Conservation (phyloP, 2,888 invertebrate genomes). For the Folsomia candida region DNA sequence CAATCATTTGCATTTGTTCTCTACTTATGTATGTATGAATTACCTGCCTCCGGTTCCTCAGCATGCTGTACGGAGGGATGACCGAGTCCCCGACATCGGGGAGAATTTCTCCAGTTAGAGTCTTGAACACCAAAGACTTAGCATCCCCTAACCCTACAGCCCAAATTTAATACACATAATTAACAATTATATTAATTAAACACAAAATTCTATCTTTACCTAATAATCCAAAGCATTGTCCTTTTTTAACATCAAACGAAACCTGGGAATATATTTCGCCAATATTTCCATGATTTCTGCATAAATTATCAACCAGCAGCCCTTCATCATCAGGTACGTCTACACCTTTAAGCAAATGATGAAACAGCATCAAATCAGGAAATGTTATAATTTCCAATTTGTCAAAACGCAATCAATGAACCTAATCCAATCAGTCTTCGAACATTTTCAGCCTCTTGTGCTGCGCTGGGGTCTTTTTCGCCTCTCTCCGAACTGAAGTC, state of each 20-base stretch:
- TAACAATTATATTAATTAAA: not conserved
- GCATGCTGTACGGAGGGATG: slow-evolving; percentile 19
- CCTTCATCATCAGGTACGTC: slow-evolving; percentile 16
- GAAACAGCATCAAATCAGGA: no score
- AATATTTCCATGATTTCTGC: slow-evolving; percentile 26
- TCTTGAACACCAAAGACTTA: slow-evolving; percentile 22
- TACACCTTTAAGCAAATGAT: no score
- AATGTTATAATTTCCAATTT: not conserved
- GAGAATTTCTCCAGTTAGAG: slow-evolving; percentile 20
- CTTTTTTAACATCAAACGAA: slow-evolving; percentile 24
- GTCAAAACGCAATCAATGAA: not conserved
- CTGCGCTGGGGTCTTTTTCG: slow-evolving; percentile 18
- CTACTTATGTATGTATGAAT: no score
- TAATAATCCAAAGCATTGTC: slow-evolving; percentile 30
- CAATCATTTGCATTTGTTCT: no score
- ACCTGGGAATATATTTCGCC: slow-evolving; percentile 23
- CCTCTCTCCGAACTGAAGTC: slow-evolving; percentile 14
- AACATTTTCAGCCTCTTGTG: slow-evolving; percentile 28
- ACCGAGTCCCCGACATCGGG: slow-evolving; percentile 22
- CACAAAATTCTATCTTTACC: slow-evolving; percentile 8
- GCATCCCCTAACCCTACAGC: slow-evolving; percentile 20
- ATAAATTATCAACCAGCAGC: slow-evolving; percentile 26
- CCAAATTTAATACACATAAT: not conserved
- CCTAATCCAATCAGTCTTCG: slow-evolving; percentile 25
- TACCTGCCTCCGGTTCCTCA: slow-evolving; percentile 18